Base-by-base conservation (phyloP, 2,797 vertebrate species). In the Oophaga sylvatica region DNA sequence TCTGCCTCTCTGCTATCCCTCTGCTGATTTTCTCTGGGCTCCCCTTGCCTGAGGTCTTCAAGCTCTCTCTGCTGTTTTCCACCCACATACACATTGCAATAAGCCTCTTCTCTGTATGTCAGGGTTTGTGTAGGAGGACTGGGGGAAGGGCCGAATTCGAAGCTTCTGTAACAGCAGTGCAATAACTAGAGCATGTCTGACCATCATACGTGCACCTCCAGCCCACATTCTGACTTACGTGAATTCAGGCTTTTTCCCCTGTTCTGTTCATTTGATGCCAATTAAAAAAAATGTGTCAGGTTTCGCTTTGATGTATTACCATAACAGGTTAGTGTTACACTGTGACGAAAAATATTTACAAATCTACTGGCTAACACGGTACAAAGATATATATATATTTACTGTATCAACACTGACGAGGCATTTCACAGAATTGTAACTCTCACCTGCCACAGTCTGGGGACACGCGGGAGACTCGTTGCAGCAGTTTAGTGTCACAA, bases 101-200 rank as follows among this genome's bases (percentile, higher is more conserved):
- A 73, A 87, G 83, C 83, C 78, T 80, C 81, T 86, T 85, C 81
- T 87, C 86, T 85, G 89, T 85, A 82, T 94, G 92, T 93, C 94
- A 94, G 95, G 84, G 83, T 92, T 90, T 95, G 95, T 95, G 96
- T 96, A 95, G 96, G 96, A 94, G 95, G 96, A 95, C 92, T 93
- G 92, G 96, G 95, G 96, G 96, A 95, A 93, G 95, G 96, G 95
- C 94, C 95, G 95, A 95, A 95, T 94, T 94, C 93, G 94, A 95
- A 95, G 94, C 96, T 96, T 95, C 96, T 95, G 96, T 95, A 95
- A 94, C 95, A 96, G 95, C 93, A 93, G 95, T 95, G 95, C 95
- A 96, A 95, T 95, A 53, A 93, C 95, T 94, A 94, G 93, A 87
- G 93, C 94, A 92, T 93, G 94, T 95, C 94, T 94, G 94, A 93